Conservation (phyloP, 2,113 vertebrate species). For the Marmota monax region DNA sequence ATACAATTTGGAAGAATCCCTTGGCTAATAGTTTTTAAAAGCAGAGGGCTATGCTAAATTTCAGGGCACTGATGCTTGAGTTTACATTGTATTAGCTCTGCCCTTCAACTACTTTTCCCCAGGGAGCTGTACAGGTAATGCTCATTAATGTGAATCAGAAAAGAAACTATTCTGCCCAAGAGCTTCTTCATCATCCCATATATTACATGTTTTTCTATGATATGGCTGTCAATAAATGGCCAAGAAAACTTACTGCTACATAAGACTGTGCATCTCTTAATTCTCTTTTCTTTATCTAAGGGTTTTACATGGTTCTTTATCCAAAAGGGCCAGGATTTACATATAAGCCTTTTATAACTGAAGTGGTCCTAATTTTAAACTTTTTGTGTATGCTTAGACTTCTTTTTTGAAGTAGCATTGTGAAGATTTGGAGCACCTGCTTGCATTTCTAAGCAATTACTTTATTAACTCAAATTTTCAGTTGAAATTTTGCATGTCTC, state of each 20-base stretch:
- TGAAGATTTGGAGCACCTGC: slow-evolving; percentile 35
- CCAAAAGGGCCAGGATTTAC: slow-evolving; percentile 62
- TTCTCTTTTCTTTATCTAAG: slow-evolving; percentile 46
- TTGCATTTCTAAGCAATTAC: slow-evolving; percentile 66
- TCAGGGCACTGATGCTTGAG: slow-evolving; percentile 68
- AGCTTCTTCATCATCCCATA: not conserved
- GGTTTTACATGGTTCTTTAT: slow-evolving; percentile 58
- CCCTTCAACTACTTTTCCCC: slow-evolving; percentile 43
- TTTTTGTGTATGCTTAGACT: slow-evolving; percentile 27
- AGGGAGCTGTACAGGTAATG: slow-evolving; percentile 39
- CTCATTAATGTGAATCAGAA: slow-evolving; percentile 56
- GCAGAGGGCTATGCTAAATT: slow-evolving; percentile 64
- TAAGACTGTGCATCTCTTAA: slow-evolving; percentile 47
- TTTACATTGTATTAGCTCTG: slow-evolving; percentile 70
- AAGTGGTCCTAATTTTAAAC: slow-evolving; percentile 64
- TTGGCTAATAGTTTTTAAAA: slow-evolving; percentile 62
- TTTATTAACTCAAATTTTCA: slow-evolving; percentile 32
- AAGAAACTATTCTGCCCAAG: slow-evolving; percentile 60
- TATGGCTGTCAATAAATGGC: slow-evolving; percentile 33
- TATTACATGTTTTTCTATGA: not conserved
- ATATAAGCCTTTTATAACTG: slow-evolving; percentile 64
- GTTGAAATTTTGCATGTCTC: slow-evolving; percentile 71
- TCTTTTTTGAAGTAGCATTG: slow-evolving; percentile 52
- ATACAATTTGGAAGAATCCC: slow-evolving; percentile 64
- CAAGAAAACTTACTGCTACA: slow-evolving; percentile 41